Evolutionary conservation across 2,888 invertebrate genomes (phyloP).

Genomic region (Steinernema scapterisci): DNA sequence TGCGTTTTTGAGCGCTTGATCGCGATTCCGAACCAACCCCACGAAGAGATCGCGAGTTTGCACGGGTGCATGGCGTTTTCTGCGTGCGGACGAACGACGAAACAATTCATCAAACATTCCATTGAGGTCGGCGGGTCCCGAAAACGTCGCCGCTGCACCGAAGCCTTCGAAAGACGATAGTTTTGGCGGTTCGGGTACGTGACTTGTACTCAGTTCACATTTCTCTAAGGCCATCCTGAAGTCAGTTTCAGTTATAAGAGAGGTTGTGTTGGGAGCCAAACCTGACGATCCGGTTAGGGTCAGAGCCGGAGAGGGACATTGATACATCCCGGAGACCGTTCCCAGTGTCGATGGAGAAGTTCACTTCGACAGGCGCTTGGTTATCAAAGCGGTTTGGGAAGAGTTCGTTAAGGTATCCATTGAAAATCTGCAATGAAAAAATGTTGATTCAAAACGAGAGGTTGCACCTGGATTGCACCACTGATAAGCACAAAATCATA

Average conservation of each 20-base stretch:
- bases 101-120: slow-evolving; percentile 4
- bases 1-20: slow-evolving; percentile 52
- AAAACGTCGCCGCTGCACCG: background rate
- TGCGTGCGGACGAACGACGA: background rate
- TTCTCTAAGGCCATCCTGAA: slow-evolving; percentile 57
- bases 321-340: slow-evolving; percentile 47
- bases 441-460: too few relatives aligned
- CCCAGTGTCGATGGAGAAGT: slow-evolving; percentile 48
- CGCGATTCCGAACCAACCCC: slow-evolving; percentile 42
- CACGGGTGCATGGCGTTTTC: slow-evolving; percentile 19
- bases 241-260: background rate
- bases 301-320: slow-evolving; percentile 59
- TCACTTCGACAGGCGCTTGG: slow-evolving; percentile 50
- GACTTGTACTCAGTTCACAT: slow-evolving; percentile 56
- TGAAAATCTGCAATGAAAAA: slow-evolving; percentile 57
- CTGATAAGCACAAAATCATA: background rate
- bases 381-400: slow-evolving; percentile 47
- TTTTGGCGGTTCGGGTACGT: slow-evolving; percentile 44
- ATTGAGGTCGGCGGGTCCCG: background rate
- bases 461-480: too few relatives aligned
- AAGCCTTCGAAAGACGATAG: background rate
- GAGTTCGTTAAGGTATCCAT: slow-evolving; percentile 65
- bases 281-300: slow-evolving; percentile 59
- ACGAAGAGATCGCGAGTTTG: slow-evolving; percentile 34
- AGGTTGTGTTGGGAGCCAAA: slow-evolving; percentile 27